Conservation (phyloP, 2,113 vertebrate species). For the Tricholaema leucomelas region DNA sequence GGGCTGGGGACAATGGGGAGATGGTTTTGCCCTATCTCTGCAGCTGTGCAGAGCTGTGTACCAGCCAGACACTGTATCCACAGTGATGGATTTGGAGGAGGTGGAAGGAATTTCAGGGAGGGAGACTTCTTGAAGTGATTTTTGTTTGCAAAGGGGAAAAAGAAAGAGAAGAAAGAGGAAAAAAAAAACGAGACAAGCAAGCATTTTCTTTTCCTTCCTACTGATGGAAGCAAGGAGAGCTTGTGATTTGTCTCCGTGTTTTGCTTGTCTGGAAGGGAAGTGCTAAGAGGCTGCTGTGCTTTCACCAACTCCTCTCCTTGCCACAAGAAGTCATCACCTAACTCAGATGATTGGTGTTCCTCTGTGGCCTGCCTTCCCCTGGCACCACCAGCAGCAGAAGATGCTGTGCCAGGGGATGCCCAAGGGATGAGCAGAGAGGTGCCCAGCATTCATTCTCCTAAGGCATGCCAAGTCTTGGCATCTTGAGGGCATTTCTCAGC, state of each 20-base stretch:
- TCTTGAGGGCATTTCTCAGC: neutral
- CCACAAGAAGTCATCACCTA: neutral
- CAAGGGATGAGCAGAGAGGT: accelerated
- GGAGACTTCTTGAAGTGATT: neutral
- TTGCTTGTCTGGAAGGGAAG: neutral
- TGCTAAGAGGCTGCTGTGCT: neutral
- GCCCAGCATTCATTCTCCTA: neutral
- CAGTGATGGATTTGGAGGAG: neutral
- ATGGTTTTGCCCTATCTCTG: neutral
- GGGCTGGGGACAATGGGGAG: neutral
- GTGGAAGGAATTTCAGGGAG: neutral
- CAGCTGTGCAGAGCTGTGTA: neutral
- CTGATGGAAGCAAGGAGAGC: neutral
- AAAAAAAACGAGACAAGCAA: neutral
- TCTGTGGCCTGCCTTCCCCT: neutral
- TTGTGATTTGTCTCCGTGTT: neutral
- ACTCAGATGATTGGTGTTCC: neutral
- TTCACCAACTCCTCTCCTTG: neutral
- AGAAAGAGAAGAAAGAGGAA: neutral
- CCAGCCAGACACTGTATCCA: accelerated
- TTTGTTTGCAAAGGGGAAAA: neutral
- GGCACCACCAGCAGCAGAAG: neutral
- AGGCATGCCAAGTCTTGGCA: neutral
- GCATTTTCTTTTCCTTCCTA: neutral
- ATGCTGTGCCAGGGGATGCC: accelerated